These are phyloP conservation scores for Aphidius colemani DNA, from an alignment of 2,888 invertebrate genomes.

Conservation along the genomic window DNA sequence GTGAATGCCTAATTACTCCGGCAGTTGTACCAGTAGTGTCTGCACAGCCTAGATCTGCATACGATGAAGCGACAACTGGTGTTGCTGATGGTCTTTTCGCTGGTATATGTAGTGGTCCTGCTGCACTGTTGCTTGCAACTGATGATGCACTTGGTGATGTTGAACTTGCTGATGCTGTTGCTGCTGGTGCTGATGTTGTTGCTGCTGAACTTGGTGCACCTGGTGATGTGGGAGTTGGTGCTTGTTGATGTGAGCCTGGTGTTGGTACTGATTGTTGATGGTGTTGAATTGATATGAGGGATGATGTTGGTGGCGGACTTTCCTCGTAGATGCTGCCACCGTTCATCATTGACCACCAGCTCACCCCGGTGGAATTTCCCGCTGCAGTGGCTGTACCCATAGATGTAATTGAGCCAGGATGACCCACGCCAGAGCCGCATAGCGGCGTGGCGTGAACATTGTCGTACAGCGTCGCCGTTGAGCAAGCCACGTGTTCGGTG, in stretches of 20 bases:
- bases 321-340: slow-evolving; percentile 80
- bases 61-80: slow-evolving; percentile 62
- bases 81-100: slow-evolving; percentile 75
- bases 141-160: slow-evolving; percentile 66
- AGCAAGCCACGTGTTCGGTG: slow-evolving; percentile 79
- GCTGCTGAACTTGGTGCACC: slow-evolving; percentile 58
- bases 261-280: slow-evolving; percentile 46
- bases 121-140: slow-evolving; percentile 70
- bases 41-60: slow-evolving; percentile 57
- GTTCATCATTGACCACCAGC: slow-evolving; percentile 76
- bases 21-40: slow-evolving; percentile 66
- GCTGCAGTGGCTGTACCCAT: slow-evolving; percentile 75
- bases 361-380: slow-evolving; percentile 83
- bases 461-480: slow-evolving; percentile 84
- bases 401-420: slow-evolving; percentile 59
- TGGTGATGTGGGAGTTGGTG: slow-evolving; percentile 63
- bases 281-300: slow-evolving; percentile 60
- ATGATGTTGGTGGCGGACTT: slow-evolving; percentile 62
- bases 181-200: slow-evolving; percentile 53
- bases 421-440: slow-evolving; percentile 61
- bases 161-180: slow-evolving; percentile 69
- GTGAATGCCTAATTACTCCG: slow-evolving; percentile 77
- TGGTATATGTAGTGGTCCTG: slow-evolving; percentile 85
- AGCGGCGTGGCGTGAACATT: slow-evolving; percentile 76
- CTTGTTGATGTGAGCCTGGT: slow-evolving; percentile 62